These are phyloP conservation scores for Aldrovandia affinis DNA, from an alignment of 2,797 vertebrate genomes.

Conservation along the genomic window DNA sequence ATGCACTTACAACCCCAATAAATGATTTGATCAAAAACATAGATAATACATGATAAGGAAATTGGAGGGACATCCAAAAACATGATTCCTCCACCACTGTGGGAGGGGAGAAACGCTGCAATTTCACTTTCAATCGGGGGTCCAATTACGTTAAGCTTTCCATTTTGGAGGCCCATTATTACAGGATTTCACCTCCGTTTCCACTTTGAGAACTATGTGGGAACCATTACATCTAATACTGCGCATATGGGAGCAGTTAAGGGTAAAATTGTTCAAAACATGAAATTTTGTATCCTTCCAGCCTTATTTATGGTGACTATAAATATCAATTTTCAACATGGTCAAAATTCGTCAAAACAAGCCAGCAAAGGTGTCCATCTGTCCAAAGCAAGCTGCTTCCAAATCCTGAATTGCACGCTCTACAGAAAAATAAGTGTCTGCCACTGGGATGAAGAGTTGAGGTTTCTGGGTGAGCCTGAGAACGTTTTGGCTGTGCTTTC, in stretches of 20 bases:
- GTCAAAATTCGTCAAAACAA: constrained; percentile 21
- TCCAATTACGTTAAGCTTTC: constrained; percentile 55
- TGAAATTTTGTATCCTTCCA: constrained; percentile 45
- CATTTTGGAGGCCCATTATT: constrained; percentile 51
- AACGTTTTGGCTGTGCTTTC: neutral
- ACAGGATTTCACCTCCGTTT: constrained; percentile 45
- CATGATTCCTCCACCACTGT: constrained; percentile 19
- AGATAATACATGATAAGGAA: neutral
- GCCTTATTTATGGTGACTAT: constrained; percentile 43
- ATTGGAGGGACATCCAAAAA: neutral
- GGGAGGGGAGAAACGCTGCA: constrained; percentile 3
- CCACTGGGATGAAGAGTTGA: neutral
- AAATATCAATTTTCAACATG: constrained; percentile 44
- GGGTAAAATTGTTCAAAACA: constrained; percentile 44
- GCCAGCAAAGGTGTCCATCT: constrained; percentile 19
- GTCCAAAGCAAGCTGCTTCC: neutral
- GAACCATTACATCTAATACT: constrained; percentile 55
- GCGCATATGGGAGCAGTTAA: constrained; percentile 56
- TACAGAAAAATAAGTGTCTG: constrained; percentile 7
- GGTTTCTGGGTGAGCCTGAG: neutral
- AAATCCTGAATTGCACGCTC: neutral
- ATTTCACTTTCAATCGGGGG: constrained; percentile 32
- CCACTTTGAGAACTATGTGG: constrained; percentile 48
- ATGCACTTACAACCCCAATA: neutral
- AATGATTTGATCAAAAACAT: constrained; percentile 16